Percentiles rank a stretch among this genome's conserved stretches.
These are phyloP conservation scores for Galendromus occidentalis DNA, from an alignment of 1,140 invertebrate genomes.

Conservation along the genomic window DNA sequence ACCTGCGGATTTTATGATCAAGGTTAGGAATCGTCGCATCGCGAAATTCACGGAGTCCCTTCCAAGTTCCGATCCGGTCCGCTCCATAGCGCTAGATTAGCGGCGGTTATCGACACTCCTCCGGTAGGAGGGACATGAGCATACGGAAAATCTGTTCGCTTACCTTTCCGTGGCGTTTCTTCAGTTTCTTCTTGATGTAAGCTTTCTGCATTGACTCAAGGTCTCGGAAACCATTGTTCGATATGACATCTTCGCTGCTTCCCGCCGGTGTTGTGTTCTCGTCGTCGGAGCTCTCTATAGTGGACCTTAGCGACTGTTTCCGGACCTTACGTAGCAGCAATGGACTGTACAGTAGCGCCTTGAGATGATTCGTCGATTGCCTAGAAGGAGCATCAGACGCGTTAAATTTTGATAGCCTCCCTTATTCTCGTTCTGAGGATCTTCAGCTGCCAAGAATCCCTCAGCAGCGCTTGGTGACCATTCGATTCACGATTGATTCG, in stretches of 20 bases:
- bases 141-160: slow-evolving; percentile 2
- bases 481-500: not conserved
- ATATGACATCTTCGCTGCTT: slow-evolving; percentile 17
- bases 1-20: slow-evolving; percentile 12
- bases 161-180: slow-evolving; percentile 19
- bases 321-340: slow-evolving; percentile 21
- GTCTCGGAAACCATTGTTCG: slow-evolving; percentile 50
- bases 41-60: not conserved
- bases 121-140: too few relatives aligned
- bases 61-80: too few relatives aligned
- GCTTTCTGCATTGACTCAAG: slow-evolving; percentile 86
- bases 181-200: slow-evolving; percentile 49
- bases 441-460: not conserved
- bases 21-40: slow-evolving; percentile 8
- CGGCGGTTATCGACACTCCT: too few relatives aligned
- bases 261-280: slow-evolving; percentile 30
- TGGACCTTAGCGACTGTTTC: slow-evolving; percentile 17
- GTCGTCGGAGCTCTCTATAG: slow-evolving; percentile 63
- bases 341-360: slow-evolving; percentile 21
- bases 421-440: not conserved
- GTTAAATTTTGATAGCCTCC: not conserved
- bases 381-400: not conserved
- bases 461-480: not conserved
- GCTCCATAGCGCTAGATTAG: too few relatives aligned
- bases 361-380: slow-evolving; percentile 13